Percentiles rank a stretch among this genome's conserved stretches.
phyloP scores from a whole-genome alignment of 2,888 invertebrate species.

The Dolichopus griseipennis region DNA sequence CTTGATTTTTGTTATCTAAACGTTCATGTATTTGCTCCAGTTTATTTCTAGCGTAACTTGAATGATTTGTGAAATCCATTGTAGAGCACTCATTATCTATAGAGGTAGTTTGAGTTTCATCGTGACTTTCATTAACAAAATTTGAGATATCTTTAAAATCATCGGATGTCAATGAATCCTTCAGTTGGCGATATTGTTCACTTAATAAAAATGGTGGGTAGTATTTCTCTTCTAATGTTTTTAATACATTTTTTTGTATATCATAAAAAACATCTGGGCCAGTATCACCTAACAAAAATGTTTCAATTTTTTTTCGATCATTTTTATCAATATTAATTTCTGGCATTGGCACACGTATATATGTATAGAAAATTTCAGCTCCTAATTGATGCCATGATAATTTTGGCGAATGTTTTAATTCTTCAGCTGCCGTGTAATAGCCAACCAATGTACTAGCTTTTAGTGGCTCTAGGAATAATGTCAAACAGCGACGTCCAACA shows the following conservation, averaged over 20 bases:
- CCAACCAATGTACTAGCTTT: conserved; percentile 77
- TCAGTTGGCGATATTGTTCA: conserved; percentile 64
- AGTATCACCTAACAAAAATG: conserved; percentile 76
- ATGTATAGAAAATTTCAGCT: conserved; percentile 86
- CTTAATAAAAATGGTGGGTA: conserved; percentile 83
- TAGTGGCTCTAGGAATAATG: conserved; percentile 71
- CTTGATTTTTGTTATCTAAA: conserved; percentile 72
- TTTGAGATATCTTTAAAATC: conserved; percentile 42
- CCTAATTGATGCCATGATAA: conserved; percentile 77
- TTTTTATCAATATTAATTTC: conserved; percentile 74
- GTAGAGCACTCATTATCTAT: conserved; percentile 23
- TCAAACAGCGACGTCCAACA: conserved; percentile 69
- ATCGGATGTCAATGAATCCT: conserved; percentile 39
- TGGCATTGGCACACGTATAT: conserved; percentile 70
- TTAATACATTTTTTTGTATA: conserved; percentile 70
- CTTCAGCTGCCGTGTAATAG: conserved; percentile 80
- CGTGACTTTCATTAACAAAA: conserved; percentile 29
- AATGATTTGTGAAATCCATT: conserved; percentile 69
- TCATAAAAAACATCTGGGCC: conserved; percentile 83
- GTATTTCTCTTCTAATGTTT: conserved; percentile 75
- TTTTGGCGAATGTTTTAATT: conserved; percentile 65
- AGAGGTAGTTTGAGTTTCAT: conserved; percentile 30
- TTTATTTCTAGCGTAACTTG: conserved; percentile 71
- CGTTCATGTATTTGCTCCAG: conserved; percentile 76
- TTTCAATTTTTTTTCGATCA: conserved; percentile 75